Base-by-base conservation (phyloP, 2,888 invertebrate species). In the Gerris lacustris region DNA sequence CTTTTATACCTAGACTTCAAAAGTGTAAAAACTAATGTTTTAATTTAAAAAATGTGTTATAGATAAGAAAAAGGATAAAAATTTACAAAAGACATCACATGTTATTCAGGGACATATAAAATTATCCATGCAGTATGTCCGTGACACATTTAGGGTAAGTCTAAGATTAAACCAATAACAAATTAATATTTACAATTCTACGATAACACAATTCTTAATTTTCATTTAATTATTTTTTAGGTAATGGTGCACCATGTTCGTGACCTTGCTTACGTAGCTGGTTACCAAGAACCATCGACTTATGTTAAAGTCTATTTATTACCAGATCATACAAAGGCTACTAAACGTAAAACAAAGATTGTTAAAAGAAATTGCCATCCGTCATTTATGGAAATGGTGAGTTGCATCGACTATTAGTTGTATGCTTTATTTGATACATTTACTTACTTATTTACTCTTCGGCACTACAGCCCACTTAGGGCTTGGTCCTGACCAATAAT, bases 381-480 rank as follows among this genome's bases (percentile, higher is more conserved):
- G 0, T 95, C 96, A 18, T 98, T 96, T 82, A 97, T 98, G 93
- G 95, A 96, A 85, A 94, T 94, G 91, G 92, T 93, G 81, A 15
- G 62, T 62, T 11, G 4, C n/a, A 82, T 79, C 76, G 31, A 72
- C 17, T 55, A 66, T 64, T 17, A 75, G 72, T 70, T 67, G 63
- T 69, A 68, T 68, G 6, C 4, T 4, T 31, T 15, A 43, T 44
- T 68, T 31, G 31, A 31, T 31, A 31, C 31, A 31, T 31, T 31
- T 31, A 31, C 31, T 31, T 31, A 31, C 31, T 4, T 31, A 31
- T 4, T 31, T 31, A 31, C 4, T 31, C 31, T 31, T 31, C 31
- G 31, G 31, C 1, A 4, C 31, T 31, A 31, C 31, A 31, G 31
- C 31, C 31, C 31, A 31, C 31, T 1, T 31, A 31, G 31, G 31